Evolutionary conservation across 2,888 invertebrate species (phyloP).

Genomic region (Euproctis similis): DNA sequence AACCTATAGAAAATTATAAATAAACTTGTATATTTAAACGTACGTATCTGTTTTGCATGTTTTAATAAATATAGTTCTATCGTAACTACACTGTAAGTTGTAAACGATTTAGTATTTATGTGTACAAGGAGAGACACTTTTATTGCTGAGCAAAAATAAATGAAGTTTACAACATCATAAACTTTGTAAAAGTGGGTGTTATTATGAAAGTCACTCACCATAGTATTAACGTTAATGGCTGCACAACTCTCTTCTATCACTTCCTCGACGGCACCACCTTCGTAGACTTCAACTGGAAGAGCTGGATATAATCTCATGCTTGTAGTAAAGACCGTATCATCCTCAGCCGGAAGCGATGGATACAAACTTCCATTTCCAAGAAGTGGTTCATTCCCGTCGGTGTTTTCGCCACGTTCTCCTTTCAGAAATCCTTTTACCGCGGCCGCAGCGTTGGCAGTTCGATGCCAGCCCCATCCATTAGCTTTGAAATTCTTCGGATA

Average conservation of each 20-base stretch:
- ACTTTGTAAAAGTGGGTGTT: conserved; percentile 7
- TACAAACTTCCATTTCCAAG: conserved; percentile 50
- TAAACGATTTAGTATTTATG: no score
- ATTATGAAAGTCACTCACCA: conserved; percentile 46
- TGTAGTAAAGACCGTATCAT: conserved; percentile 48
- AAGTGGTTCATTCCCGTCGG: conserved; percentile 31
- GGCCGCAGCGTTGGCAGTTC: conserved; percentile 39
- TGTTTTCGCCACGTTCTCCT: conserved; percentile 47
- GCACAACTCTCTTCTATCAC: conserved; percentile 63
- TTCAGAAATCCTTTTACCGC: conserved; percentile 57
- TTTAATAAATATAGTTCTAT: no score
- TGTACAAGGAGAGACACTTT: no score
- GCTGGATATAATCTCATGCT: conserved; percentile 57
- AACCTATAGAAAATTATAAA: no score
- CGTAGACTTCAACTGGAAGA: conserved; percentile 62
- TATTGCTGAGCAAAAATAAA: not conserved
- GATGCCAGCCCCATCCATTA: conserved; percentile 69
- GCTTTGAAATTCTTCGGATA: conserved; percentile 68
- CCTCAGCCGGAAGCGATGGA: conserved; percentile 51
- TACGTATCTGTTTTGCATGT: no score
- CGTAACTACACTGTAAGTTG: no score
- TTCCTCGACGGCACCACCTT: conserved; percentile 58
- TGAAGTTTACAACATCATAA: conserved; percentile 5
- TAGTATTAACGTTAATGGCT: conserved; percentile 53
- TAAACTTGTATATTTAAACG: no score